phyloP scores from a whole-genome alignment of 2,113 vertebrate genomes.

The Eudyptes chrysolophus region DNA sequence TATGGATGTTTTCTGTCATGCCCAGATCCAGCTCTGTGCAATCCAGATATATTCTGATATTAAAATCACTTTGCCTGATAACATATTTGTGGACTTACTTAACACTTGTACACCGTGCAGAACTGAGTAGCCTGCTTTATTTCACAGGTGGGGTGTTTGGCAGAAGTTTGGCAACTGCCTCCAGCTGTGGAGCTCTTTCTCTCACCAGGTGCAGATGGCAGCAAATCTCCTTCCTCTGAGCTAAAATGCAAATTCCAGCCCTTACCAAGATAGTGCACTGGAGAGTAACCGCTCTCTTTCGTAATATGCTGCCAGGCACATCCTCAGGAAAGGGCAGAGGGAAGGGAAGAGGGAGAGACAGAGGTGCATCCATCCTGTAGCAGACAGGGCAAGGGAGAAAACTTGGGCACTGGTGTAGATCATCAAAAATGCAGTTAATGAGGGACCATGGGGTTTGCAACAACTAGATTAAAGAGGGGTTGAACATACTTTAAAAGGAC shows the following conservation, averaged over 20 bases:
- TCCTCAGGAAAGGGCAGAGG: not conserved
- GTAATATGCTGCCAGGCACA: not conserved
- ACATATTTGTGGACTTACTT: not conserved
- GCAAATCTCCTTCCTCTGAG: constrained; percentile 26
- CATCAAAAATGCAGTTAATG: not conserved
- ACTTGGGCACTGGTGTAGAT: not conserved
- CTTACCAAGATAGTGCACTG: not conserved
- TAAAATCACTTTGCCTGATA: not conserved
- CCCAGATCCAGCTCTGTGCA: not conserved
- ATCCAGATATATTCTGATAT: not conserved
- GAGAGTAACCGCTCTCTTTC: not conserved
- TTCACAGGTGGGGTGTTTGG: not conserved
- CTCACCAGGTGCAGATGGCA: constrained; percentile 60
- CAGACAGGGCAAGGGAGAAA: not conserved
- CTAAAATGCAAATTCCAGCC: constrained; percentile 17
- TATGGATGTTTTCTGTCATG: not conserved
- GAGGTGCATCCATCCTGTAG: not conserved
- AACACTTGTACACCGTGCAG: not conserved
- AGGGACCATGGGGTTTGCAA: not conserved
- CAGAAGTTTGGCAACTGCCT: constrained; percentile 22
- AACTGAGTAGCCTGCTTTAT: not conserved
- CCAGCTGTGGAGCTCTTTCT: constrained; percentile 51
- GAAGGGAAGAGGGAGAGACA: not conserved
- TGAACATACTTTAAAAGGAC: not conserved
- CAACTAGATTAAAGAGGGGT: not conserved